Conservation (phyloP, 2,113 vertebrate genomes). For the Eidolon helvum region DNA sequence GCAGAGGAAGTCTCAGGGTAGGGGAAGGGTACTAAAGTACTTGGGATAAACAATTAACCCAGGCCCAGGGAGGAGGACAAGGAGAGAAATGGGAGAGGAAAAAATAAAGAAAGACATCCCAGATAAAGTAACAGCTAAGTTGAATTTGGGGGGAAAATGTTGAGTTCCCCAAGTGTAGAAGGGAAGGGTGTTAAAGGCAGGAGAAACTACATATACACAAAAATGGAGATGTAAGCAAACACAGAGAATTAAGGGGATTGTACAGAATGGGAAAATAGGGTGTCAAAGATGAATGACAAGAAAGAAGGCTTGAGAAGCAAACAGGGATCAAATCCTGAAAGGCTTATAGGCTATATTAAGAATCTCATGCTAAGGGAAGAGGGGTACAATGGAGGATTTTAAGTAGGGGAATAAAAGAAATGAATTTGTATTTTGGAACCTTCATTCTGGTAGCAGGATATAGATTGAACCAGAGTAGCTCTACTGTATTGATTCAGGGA, state of each 20-base stretch:
- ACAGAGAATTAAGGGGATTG: background rate
- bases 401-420: background rate
- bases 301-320: background rate
- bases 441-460: background rate
- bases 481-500: background rate
- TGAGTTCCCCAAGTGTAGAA: background rate
- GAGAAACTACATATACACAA: background rate
- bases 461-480: background rate
- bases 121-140: background rate
- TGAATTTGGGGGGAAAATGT: conserved; percentile 2
- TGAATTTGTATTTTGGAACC: background rate
- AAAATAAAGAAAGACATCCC: background rate
- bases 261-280: background rate
- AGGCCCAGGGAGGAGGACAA: background rate
- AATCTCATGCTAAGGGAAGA: background rate
- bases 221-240: background rate
- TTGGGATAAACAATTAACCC: background rate
- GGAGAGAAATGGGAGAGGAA: background rate
- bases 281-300: background rate
- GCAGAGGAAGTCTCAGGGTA: background rate
- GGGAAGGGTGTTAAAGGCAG: background rate
- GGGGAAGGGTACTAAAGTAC: background rate
- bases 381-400: background rate
- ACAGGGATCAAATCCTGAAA: background rate
- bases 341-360: background rate